phyloP scores from a whole-genome alignment of 2,797 vertebrate genomes.

The Liasis olivaceus region DNA sequence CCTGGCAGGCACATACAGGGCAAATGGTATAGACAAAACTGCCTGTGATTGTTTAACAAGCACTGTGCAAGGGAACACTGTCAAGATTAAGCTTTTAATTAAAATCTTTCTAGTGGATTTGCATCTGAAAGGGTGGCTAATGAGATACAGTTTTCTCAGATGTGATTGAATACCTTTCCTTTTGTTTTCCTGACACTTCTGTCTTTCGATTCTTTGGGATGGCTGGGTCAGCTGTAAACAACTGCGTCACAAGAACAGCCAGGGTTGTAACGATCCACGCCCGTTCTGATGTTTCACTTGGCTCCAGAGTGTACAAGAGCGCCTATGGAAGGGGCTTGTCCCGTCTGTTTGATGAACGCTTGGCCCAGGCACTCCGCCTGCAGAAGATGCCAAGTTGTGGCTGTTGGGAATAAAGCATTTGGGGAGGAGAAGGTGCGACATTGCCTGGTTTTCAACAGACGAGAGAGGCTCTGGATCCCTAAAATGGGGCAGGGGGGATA shows the following conservation, averaged over 20 bases:
- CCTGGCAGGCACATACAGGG: background rate
- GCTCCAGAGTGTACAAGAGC: background rate
- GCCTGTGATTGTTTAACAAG: background rate
- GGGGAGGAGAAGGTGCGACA: background rate
- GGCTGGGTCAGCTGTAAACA: background rate
- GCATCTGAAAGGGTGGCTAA: conserved; percentile 12
- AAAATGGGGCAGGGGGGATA: background rate
- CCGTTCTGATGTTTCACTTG: background rate
- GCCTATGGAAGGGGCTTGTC: background rate
- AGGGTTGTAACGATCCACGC: background rate
- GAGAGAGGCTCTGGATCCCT: background rate
- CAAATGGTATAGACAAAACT: background rate
- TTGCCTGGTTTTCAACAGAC: background rate
- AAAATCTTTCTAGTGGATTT: conserved; percentile 24
- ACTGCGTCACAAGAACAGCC: background rate
- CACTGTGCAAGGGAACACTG: background rate
- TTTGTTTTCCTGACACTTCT: conserved; percentile 1
- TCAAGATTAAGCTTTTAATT: conserved; percentile 26
- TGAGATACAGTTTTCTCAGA: background rate
- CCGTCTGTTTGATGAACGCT: background rate
- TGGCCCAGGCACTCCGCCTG: background rate
- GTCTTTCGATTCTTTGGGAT: conserved; percentile 2
- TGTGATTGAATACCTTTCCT: conserved; percentile 10
- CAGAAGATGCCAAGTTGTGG: background rate
- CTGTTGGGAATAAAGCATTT: background rate